phyloP scores from a whole-genome alignment of 2,888 invertebrate genomes.

The Helicoverpa assulta region DNA sequence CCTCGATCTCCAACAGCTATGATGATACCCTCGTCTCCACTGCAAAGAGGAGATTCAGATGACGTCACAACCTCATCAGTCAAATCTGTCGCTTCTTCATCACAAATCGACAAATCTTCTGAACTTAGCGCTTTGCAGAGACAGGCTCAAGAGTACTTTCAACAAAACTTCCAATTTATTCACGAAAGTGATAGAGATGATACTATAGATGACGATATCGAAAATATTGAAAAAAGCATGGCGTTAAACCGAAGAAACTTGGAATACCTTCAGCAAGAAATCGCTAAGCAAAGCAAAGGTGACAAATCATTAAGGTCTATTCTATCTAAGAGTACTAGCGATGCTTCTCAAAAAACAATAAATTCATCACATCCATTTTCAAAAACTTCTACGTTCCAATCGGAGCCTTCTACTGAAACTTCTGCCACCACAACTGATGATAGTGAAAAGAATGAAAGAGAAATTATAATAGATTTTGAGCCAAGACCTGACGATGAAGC shows the following conservation, averaged over 20 bases:
- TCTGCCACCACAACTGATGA: constrained; percentile 88
- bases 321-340: constrained; percentile 85
- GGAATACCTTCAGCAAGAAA: constrained; percentile 88
- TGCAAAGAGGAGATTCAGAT: constrained; percentile 84
- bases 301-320: constrained; percentile 83
- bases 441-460: constrained; percentile 92
- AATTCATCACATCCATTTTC: constrained; percentile 84
- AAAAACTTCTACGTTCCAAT: constrained; percentile 88
- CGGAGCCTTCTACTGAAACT: constrained; percentile 89
- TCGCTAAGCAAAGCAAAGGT: constrained; percentile 85
- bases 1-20: constrained; percentile 91
- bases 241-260: constrained; percentile 87
- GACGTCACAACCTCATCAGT: constrained; percentile 84
- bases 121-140: constrained; percentile 83
- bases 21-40: constrained; percentile 85
- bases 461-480: constrained; percentile 97
- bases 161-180: constrained; percentile 89
- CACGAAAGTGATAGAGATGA: constrained; percentile 89
- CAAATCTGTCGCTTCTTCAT: constrained; percentile 83
- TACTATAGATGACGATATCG: constrained; percentile 88
- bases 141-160: constrained; percentile 88
- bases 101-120: constrained; percentile 85
- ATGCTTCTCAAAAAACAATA: constrained; percentile 84
- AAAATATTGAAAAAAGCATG: constrained; percentile 89
- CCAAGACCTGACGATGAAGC: constrained; percentile 92